Conservation (phyloP, 2,797 vertebrate species). For the Chelonia mydas region DNA sequence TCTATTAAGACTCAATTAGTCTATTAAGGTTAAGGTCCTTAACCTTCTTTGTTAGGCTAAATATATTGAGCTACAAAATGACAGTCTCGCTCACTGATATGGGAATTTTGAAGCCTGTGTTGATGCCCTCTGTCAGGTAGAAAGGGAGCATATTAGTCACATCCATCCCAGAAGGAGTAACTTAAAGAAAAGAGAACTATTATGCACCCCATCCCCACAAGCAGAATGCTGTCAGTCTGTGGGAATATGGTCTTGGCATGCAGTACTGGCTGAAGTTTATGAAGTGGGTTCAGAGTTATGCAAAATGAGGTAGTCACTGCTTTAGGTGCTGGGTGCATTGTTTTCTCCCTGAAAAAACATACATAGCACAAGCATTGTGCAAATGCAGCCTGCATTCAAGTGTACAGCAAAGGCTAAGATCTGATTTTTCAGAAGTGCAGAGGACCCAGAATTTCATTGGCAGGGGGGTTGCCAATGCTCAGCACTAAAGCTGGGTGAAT, state of each 20-base stretch:
- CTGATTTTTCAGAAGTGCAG: neutral
- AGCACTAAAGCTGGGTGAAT: neutral
- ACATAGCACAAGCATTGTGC: neutral
- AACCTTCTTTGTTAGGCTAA: neutral
- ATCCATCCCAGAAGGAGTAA: neutral
- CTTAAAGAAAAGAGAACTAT: neutral
- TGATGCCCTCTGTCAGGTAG: neutral
- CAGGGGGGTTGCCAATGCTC: neutral
- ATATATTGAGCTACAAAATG: neutral
- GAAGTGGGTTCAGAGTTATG: neutral
- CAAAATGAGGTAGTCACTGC: neutral
- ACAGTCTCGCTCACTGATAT: rapidly evolving
- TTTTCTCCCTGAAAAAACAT: neutral
- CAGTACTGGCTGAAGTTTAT: neutral
- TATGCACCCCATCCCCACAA: neutral
- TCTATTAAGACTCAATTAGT: no score
- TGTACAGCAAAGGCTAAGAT: neutral
- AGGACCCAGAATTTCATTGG: neutral
- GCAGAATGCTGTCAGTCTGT: neutral
- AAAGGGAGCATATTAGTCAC: neutral
- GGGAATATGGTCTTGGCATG: neutral
- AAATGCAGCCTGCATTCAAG: neutral
- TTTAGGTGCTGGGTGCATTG: neutral
- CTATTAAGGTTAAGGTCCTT: no score
- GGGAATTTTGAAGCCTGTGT: neutral